These are phyloP conservation scores for Trisateles emortualis DNA, from an alignment of 2,888 invertebrate species.

Conservation along the genomic window DNA sequence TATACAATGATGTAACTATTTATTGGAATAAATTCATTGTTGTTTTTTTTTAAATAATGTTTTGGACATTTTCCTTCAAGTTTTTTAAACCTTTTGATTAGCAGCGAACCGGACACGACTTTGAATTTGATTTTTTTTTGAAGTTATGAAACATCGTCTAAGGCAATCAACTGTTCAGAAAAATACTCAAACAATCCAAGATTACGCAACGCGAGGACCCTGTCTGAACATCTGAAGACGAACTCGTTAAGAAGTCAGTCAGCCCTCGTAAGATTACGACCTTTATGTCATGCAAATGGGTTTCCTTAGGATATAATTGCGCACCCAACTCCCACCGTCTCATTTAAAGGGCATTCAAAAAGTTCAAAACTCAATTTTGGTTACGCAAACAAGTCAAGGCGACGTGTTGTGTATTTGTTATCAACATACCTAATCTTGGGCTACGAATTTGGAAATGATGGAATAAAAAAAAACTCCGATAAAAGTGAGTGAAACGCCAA, in stretches of 20 bases:
- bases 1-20: too few relatives aligned
- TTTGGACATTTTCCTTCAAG: too few relatives aligned
- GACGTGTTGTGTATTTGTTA: conserved; percentile 33
- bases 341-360: conserved; percentile 62
- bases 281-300: conserved; percentile 56
- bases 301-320: conserved; percentile 59
- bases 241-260: conserved; percentile 43
- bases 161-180: not conserved
- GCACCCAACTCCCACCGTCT: conserved; percentile 52
- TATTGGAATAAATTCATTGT: too few relatives aligned
- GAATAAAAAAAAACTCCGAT: not conserved
- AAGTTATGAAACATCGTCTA: not conserved
- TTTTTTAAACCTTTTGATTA: too few relatives aligned
- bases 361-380: conserved; percentile 59
- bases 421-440: conserved; percentile 5
- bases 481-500: too few relatives aligned
- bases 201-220: not conserved
- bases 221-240: conserved; percentile 14
- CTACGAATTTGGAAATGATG: not conserved
- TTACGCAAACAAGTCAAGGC: conserved; percentile 48
- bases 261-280: conserved; percentile 31
- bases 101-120: too few relatives aligned
- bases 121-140: too few relatives aligned
- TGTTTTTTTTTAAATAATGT: too few relatives aligned
- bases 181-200: not conserved